phyloP scores from a whole-genome alignment of 2,888 invertebrate species.

The Drosophila yooni region DNA sequence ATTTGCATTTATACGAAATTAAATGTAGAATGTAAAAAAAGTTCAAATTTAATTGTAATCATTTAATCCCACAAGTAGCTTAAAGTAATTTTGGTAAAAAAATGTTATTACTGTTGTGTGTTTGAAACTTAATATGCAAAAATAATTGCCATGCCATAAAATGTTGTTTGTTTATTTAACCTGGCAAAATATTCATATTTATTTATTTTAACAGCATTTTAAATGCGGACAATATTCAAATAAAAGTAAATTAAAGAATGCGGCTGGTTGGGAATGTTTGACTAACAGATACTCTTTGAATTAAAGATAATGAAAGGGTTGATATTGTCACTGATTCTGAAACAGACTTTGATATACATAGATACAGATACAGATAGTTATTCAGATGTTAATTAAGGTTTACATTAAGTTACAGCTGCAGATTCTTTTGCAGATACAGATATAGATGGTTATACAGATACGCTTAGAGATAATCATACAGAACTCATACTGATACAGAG shows the following conservation, averaged over 20 bases:
- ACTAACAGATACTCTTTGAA: neutral
- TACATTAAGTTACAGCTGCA: neutral
- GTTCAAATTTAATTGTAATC: neutral
- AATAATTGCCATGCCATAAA: conserved; percentile 41
- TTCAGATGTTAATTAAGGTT: neutral
- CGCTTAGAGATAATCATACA: neutral
- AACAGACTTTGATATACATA: neutral
- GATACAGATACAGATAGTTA: neutral
- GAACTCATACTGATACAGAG: neutral
- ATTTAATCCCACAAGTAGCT: neutral
- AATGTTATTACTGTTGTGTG: neutral
- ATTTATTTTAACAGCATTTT: conserved; percentile 22
- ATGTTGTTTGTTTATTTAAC: conserved; percentile 34
- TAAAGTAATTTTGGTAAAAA: neutral
- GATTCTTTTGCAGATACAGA: neutral
- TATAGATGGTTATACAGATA: neutral
- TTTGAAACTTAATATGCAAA: conserved; percentile 26
- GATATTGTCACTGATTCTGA: neutral
- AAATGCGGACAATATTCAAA: conserved; percentile 9
- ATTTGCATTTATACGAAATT: neutral
- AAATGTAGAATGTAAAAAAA: neutral
- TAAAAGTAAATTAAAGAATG: neutral
- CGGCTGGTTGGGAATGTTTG: neutral
- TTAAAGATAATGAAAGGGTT: neutral
- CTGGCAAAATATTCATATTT: conserved; percentile 10